phyloP scores from a whole-genome alignment of 2,113 vertebrate species.

The Regulus satrapa region DNA sequence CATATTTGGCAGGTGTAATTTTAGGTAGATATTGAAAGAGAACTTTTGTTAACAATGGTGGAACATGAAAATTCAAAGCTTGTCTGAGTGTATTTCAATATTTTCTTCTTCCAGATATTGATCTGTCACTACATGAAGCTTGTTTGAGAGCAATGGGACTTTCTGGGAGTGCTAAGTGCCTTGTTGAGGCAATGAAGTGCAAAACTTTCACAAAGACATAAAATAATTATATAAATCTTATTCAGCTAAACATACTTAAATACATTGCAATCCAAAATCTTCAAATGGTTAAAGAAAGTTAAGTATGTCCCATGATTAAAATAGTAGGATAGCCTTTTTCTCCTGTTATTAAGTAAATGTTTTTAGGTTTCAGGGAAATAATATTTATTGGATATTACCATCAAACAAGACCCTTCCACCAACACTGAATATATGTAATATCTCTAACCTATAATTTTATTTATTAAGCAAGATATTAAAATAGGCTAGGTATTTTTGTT shows the following conservation, averaged over 20 bases:
- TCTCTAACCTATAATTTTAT: conserved; percentile 29
- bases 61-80: neutral
- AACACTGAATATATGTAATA: neutral
- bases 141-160: neutral
- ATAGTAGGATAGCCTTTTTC: neutral
- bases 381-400: conserved; percentile 2
- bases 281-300: neutral
- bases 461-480: conserved; percentile 6
- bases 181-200: neutral
- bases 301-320: neutral
- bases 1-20: neutral
- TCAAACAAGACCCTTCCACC: neutral
- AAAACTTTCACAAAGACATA: neutral
- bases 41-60: neutral
- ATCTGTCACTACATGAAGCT: neutral
- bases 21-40: neutral
- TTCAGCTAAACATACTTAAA: neutral
- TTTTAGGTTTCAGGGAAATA: conserved; percentile 20
- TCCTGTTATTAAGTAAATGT: conserved; percentile 5
- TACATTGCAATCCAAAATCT: neutral
- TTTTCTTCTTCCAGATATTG: neutral
- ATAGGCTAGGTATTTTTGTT: neutral
- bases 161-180: neutral
- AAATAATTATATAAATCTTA: neutral
- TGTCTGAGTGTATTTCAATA: neutral